Percentiles rank a stretch among this genome's conserved stretches.
Conservation (phyloP, 2,888 invertebrate genomes). For the Furcula furcula region DNA sequence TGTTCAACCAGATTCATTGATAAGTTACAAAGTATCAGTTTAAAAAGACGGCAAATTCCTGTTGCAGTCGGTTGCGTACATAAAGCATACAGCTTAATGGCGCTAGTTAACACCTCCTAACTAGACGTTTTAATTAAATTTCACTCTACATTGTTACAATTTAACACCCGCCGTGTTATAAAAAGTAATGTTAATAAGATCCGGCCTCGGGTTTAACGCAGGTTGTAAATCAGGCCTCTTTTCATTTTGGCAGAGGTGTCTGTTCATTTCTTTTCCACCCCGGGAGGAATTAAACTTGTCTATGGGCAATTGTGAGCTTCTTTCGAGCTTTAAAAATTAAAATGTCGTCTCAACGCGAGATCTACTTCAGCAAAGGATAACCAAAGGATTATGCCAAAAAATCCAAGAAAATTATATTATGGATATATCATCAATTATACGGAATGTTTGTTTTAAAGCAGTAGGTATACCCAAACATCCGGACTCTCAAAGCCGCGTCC, state of each 20-base stretch:
- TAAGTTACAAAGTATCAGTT: no score
- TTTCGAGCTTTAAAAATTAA: slow-evolving; percentile 44
- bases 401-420: no score
- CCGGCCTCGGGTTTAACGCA: slow-evolving; percentile 64
- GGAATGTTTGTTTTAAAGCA: no score
- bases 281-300: slow-evolving; percentile 68
- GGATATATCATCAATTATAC: no score
- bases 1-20: no score
- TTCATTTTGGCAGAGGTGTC: slow-evolving; percentile 72
- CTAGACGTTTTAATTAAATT: slow-evolving; percentile 77
- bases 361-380: no score
- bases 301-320: slow-evolving; percentile 61
- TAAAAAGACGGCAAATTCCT: slow-evolving; percentile 24
- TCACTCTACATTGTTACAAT: slow-evolving; percentile 73
- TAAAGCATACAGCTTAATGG: slow-evolving; percentile 57
- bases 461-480: no score
- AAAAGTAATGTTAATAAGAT: slow-evolving; percentile 80
- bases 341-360: slow-evolving; percentile 18
- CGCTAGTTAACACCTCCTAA: slow-evolving; percentile 66
- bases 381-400: no score
- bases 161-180: slow-evolving; percentile 71
- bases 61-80: slow-evolving; percentile 35
- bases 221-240: slow-evolving; percentile 74
- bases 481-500: no score
- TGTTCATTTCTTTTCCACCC: slow-evolving; percentile 71